phyloP scores from a whole-genome alignment of 2,797 vertebrate genomes.

The Podarcis siculus region DNA sequence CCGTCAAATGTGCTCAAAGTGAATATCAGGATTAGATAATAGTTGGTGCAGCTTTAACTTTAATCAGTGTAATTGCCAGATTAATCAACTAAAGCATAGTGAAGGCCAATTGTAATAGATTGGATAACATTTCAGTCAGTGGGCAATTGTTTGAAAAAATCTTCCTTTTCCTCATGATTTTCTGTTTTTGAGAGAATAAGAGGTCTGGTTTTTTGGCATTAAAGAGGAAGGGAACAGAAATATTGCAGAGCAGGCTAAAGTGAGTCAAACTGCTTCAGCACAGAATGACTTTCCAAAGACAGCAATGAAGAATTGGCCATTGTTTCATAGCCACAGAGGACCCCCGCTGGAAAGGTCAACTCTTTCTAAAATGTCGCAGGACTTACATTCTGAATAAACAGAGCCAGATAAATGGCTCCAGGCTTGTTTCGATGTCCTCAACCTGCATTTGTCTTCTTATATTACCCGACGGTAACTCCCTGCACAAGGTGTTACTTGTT shows the following conservation, averaged over 20 bases:
- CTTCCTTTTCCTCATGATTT: neutral
- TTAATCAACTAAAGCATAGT: slow-evolving; percentile 7
- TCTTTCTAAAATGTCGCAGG: neutral
- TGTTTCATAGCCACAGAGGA: neutral
- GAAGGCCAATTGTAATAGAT: neutral
- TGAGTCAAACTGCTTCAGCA: neutral
- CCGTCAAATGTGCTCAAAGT: neutral
- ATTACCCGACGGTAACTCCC: neutral
- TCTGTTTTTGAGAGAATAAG: neutral
- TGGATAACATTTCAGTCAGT: neutral
- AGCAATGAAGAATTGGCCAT: neutral
- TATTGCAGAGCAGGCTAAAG: neutral
- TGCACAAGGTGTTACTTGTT: neutral
- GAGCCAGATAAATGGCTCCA: neutral
- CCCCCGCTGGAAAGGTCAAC: neutral
- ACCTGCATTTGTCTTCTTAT: slow-evolving; percentile 1
- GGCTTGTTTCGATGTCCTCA: slow-evolving; percentile 3
- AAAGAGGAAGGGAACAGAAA: neutral
- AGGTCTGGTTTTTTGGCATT: neutral
- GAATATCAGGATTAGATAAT: neutral
- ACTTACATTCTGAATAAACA: slow-evolving; percentile 2
- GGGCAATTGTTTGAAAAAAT: neutral
- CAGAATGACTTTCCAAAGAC: neutral
- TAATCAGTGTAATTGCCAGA: slow-evolving; percentile 2
- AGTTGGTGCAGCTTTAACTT: neutral